A percentile compares a stretch with the other conserved stretches of the same genome.
phyloP scores from a whole-genome alignment of 1,140 invertebrate genomes.

The Drosophila dunni region DNA sequence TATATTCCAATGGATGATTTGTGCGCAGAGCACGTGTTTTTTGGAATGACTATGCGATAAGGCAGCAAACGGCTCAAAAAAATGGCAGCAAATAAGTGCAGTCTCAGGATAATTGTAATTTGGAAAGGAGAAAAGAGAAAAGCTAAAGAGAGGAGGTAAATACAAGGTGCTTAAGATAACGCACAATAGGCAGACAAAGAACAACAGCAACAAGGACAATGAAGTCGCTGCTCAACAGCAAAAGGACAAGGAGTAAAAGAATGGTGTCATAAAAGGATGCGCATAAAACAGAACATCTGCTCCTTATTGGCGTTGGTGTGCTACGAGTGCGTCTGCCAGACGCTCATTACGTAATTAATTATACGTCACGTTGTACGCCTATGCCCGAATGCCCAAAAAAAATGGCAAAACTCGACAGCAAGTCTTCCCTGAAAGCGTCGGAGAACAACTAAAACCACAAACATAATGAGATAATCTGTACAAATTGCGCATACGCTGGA shows the following conservation, averaged over 20 bases:
- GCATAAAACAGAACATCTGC: conserved; percentile 38
- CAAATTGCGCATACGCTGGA: conserved; percentile 65
- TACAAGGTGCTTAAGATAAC: conserved; percentile 57
- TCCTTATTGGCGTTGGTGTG: conserved; percentile 33
- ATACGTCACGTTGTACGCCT: conserved; percentile 74
- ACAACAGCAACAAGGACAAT: conserved; percentile 22
- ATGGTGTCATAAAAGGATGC: conserved; percentile 27
- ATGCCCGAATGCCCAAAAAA: conserved; percentile 54
- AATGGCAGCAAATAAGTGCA: conserved; percentile 36
- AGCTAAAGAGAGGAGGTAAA: conserved; percentile 1
- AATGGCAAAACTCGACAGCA: conserved; percentile 28
- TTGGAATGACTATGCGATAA: conserved; percentile 68
- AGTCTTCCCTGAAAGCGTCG: not conserved
- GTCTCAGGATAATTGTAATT: conserved; percentile 53
- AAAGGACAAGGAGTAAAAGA: conserved; percentile 39
- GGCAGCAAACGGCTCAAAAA: conserved; percentile 42
- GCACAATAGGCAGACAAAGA: conserved; percentile 32
- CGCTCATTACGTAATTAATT: conserved; percentile 82
- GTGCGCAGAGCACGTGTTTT: conserved; percentile 54
- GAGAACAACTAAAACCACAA: conserved; percentile 63
- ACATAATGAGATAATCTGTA: conserved; percentile 80
- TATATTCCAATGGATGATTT: conserved; percentile 49
- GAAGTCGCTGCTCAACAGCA: conserved; percentile 28
- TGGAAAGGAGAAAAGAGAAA: not conserved
- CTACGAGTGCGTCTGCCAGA: conserved; percentile 64